Evolutionary conservation across 2,797 vertebrate species (phyloP).

Genomic region (Parauchenoglanis ngamensis): DNA sequence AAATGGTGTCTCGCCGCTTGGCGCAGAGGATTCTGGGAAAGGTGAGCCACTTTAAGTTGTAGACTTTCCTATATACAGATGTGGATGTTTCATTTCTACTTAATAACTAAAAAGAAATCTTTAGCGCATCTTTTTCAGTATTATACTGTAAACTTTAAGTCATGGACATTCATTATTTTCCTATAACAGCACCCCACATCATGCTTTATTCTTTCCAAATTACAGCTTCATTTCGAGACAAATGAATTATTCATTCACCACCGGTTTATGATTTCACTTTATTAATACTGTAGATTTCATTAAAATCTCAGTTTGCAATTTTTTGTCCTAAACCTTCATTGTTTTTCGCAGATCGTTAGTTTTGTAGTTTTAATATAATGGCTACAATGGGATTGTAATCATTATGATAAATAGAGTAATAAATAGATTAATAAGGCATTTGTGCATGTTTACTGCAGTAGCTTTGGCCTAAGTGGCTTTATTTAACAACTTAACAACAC

Average conservation of each 20-base stretch:
- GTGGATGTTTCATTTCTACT: not conserved
- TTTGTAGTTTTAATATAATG: not conserved
- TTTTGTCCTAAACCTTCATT: not conserved
- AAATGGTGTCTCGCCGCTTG: too few relatives aligned
- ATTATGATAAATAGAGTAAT: not conserved
- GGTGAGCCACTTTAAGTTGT: too few relatives aligned
- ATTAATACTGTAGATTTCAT: not conserved
- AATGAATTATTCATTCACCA: not conserved
- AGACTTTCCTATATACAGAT: not conserved
- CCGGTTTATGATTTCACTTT: not conserved
- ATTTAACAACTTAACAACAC: not conserved
- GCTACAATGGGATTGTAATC: not conserved
- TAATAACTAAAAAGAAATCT: not conserved
- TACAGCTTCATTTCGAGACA: not conserved
- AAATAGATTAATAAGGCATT: not conserved
- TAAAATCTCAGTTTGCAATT: not conserved
- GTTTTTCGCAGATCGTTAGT: not conserved
- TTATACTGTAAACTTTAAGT: not conserved
- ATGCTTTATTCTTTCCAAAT: not conserved
- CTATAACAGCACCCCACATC: not conserved
- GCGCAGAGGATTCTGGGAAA: too few relatives aligned
- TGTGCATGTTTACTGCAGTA: not conserved
- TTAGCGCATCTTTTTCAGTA: not conserved
- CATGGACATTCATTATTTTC: not conserved
- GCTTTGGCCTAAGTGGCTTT: not conserved